These are phyloP conservation scores for Semnopithecus entellus DNA, from an alignment of 2,113 vertebrate species.

Conservation along the genomic window DNA sequence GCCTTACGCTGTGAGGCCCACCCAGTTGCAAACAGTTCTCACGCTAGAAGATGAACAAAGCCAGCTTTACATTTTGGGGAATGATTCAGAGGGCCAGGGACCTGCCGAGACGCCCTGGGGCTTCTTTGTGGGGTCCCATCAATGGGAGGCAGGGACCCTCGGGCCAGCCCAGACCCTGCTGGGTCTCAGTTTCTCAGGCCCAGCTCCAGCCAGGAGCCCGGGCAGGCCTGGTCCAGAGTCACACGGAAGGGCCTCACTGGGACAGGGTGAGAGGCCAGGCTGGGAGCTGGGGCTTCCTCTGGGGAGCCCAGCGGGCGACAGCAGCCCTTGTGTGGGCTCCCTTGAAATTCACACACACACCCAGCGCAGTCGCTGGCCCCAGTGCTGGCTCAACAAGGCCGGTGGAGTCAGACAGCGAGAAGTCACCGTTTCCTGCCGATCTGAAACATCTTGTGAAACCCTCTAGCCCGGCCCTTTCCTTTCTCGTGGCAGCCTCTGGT, in stretches of 20 bases:
- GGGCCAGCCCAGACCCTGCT: rapidly evolving
- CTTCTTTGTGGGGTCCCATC: rapidly evolving
- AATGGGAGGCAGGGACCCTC: background rate
- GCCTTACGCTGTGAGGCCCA: rapidly evolving
- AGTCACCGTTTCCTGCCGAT: slow-evolving; percentile 43
- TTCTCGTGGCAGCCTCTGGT: background rate
- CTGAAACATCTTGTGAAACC: background rate
- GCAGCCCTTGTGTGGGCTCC: rapidly evolving
- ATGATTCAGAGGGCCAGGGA: background rate
- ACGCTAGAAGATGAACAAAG: rapidly evolving
- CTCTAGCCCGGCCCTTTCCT: slow-evolving; percentile 54
- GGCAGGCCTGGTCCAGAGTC: background rate
- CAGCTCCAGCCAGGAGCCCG: background rate
- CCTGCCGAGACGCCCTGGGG: background rate
- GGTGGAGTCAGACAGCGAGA: background rate
- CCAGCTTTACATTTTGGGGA: background rate
- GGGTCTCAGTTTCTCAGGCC: background rate
- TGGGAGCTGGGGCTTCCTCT: background rate
- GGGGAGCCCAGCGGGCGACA: rapidly evolving
- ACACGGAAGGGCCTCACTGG: background rate
- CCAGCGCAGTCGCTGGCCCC: background rate
- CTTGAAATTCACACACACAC: background rate
- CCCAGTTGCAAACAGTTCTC: rapidly evolving
- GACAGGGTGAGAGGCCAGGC: no score
- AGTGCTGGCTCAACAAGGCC: background rate